Evolutionary conservation across 2,113 vertebrate genomes (phyloP), one percentile per base, ranked within the genome.

Genomic region (Tauraco erythrolophus): DNA sequence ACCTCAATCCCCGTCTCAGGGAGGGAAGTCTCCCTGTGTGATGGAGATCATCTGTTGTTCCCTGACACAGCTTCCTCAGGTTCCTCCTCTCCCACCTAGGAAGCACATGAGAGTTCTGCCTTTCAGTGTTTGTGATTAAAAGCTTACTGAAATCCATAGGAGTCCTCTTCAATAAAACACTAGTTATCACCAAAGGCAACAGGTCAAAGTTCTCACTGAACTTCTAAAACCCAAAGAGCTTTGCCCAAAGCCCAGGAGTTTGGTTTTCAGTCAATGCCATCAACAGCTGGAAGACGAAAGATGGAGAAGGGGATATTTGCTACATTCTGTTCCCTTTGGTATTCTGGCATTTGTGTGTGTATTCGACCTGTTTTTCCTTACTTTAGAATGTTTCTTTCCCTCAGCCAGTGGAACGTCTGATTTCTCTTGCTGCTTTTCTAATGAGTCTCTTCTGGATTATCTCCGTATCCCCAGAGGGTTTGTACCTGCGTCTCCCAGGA

Each of bases 1-100:
- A 19, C 19, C 25, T 72, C 31, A 25, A 15, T 54, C 8, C 12
- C 17, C 1, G 1, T 16, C 11, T 31, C 1, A 0, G 14, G 27
- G 35, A 69, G 35, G 25, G 56, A 56, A 31, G 43, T n/a, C 27
- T 62, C 27, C 41, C 24, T 3, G 4, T 30, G 27, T 46, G 46
- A 46, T 37, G 27, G 35, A 13, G 30, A 66, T 60, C 58, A 50
- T 46, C n/a, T 18, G 18, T 53, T 1, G 3, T 77, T 3, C 21
- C 7, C 24, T 2, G 0, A 2, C 14, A 35, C 79, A 74, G 25
- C 39, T 66, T 66, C 53, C 60, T 61, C 35, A 11, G 30, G 15
- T 22, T 43, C 27, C 25, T 71, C 43, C 25, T 62, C 41, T 64
- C 43, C 64, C 57, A 27, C 23, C 33, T n/a, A 18, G 28, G 33